phyloP scores from a whole-genome alignment of 1,140 invertebrate species.

The Calliopsis andreniformis region DNA sequence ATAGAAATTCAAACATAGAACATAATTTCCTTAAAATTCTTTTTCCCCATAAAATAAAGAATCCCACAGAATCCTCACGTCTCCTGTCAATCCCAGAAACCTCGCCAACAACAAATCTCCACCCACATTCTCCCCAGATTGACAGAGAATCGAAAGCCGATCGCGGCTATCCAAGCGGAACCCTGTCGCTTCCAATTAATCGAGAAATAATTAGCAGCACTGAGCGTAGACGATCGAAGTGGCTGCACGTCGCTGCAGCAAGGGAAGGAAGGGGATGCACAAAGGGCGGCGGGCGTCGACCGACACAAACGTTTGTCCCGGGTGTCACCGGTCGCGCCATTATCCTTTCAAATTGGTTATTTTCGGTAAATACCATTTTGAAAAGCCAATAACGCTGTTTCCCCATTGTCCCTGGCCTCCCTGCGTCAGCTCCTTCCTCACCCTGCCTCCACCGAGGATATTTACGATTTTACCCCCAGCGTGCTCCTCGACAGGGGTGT shows the following conservation, averaged over 20 bases:
- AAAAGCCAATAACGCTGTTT: constrained; percentile 82
- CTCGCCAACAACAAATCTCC: neutral
- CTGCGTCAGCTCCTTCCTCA: too few species aligned
- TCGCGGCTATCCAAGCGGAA: too few species aligned
- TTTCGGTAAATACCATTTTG: constrained; percentile 82
- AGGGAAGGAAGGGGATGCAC: neutral
- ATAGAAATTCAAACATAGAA: too few species aligned
- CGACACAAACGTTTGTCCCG: constrained; percentile 66
- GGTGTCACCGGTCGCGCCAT: constrained; percentile 73
- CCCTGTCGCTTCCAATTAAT: constrained; percentile 65
- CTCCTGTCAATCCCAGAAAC: neutral
- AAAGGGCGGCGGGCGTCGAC: constrained; percentile 50
- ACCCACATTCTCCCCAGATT: too few species aligned
- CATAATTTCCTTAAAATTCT: too few species aligned
- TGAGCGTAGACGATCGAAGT: constrained; percentile 14
- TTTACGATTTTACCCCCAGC: constrained; percentile 38
- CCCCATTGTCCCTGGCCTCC: constrained; percentile 72
- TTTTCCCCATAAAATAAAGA: too few species aligned
- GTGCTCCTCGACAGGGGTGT: constrained; percentile 58
- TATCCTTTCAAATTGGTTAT: constrained; percentile 81
- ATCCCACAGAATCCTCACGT: too few species aligned
- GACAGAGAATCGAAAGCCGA: too few species aligned
- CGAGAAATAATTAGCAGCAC: constrained; percentile 68
- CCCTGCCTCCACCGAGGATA: constrained; percentile 38
- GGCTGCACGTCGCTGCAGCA: neutral